Evolutionary conservation across 2,113 vertebrate species (phyloP), one percentile per base, ranked within the genome.

Genomic region (Potamarius usumacintae): DNA sequence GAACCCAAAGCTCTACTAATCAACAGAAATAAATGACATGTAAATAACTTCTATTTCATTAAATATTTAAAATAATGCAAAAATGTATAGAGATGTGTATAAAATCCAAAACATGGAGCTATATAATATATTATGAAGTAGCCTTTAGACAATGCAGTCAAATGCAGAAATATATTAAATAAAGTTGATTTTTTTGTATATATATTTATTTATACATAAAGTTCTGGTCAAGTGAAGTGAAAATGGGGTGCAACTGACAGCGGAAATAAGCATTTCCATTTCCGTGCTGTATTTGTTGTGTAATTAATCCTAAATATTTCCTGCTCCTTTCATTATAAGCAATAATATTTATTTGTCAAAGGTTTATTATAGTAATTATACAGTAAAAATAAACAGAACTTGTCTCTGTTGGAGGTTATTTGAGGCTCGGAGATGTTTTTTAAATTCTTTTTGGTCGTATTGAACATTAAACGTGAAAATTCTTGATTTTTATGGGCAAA

Each of bases 341-440:
- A 25, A 82, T 81, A 82, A 34, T 82, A 62, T 82, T 62, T 81
- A 60, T 60, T 81, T 42, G 42, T 17, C 55, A 81, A 81, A 81
- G 78, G 78, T 81, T 82, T 57, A 82, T 82, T 82, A 42, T 9
- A 6, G 79, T 62, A 25, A 62, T 82, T 82, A 60, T 22, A 62
- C 4, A 82, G 79, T 18, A 6, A 57, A 80, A 81, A 60, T 60
- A 81, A 81, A 60, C 79, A 58, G 57, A 60, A 42, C 4, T 60
- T n/a, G 78, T 30, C 15, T 58, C 4, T 22, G 42, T 42, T 42
- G 42, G 42, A 42, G 53, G 50, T 78, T n/a, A 52, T 79, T 79
- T 25, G 7, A 42, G 42, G 6, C 10, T n/a, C 22, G 15, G 22
- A 6, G 71, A 74, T 8, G 48, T 11, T 50, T 50, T 52, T 42